Conservation (phyloP, 2,888 invertebrate species). For the Drosophila pseudotakahashii region DNA sequence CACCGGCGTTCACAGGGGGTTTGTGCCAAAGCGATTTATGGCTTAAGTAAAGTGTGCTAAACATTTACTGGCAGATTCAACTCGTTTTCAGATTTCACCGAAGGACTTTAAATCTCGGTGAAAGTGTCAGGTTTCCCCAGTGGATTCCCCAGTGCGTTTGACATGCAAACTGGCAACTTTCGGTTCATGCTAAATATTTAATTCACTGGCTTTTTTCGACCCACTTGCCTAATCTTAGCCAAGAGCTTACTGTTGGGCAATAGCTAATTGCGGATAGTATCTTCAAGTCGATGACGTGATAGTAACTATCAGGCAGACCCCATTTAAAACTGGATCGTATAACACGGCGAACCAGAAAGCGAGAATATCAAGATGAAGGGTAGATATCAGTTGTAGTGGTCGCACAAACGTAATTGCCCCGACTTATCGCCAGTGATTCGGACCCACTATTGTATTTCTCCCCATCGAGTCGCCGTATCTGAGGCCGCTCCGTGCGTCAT, state of each 20-base stretch:
- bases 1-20: neutral
- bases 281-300: neutral
- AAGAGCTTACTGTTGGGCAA: constrained; percentile 43
- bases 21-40: constrained; percentile 24
- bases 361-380: constrained; percentile 29
- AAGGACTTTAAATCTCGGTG: constrained; percentile 7
- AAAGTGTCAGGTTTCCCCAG: constrained; percentile 10
- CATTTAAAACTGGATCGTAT: constrained; percentile 26
- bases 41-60: constrained; percentile 18
- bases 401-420: constrained; percentile 33
- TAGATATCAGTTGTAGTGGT: constrained; percentile 20
- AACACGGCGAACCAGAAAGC: constrained; percentile 5
- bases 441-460: constrained; percentile 37
- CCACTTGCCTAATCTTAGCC: constrained; percentile 20
- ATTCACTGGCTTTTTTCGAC: constrained; percentile 34
- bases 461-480: constrained; percentile 43
- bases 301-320: neutral
- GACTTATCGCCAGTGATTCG: constrained; percentile 29
- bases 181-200: constrained; percentile 66
- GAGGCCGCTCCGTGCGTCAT: constrained; percentile 40
- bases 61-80: constrained; percentile 14
- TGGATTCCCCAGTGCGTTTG: constrained; percentile 1
- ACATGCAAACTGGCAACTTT: constrained; percentile 45
- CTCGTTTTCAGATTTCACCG: neutral
- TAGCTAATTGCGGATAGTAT: constrained; percentile 1